These are phyloP conservation scores for Uria aalge DNA, from an alignment of 2,113 vertebrate species.

Conservation along the genomic window DNA sequence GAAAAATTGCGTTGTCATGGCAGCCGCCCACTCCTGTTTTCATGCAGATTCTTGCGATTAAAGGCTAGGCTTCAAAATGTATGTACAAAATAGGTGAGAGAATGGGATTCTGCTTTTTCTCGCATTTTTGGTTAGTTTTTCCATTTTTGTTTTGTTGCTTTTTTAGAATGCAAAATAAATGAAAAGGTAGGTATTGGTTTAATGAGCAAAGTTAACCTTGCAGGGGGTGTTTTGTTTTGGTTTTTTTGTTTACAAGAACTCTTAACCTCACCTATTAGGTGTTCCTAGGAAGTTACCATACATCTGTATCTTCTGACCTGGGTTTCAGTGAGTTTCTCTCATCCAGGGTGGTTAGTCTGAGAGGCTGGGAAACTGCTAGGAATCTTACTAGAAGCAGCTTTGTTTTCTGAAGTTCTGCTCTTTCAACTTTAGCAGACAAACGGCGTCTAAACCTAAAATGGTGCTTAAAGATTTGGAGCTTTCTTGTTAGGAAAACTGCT, in stretches of 20 bases:
- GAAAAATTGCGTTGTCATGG: neutral
- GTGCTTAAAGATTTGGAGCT: neutral
- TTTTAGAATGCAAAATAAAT: neutral
- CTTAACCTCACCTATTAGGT: neutral
- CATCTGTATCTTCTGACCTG: neutral
- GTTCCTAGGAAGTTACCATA: neutral
- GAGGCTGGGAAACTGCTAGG: neutral
- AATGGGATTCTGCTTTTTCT: neutral
- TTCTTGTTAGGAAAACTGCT: neutral
- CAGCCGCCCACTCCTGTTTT: neutral
- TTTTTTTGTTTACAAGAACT: neutral
- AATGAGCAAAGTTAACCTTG: neutral
- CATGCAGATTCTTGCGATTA: neutral
- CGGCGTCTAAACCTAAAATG: neutral
- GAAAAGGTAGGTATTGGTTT: neutral
- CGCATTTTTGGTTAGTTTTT: neutral
- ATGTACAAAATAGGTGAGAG: neutral
- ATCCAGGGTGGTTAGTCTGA: neutral
- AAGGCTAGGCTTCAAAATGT: neutral
- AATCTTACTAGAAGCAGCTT: neutral
- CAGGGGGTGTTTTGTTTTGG: neutral
- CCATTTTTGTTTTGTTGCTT: neutral
- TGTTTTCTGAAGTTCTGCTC: neutral
- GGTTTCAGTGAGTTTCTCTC: neutral
- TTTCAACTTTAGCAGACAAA: neutral